Percentiles rank a stretch among this genome's conserved stretches.
phyloP scores from a whole-genome alignment of 2,888 invertebrate genomes.

The Nemotelus nigrinus region DNA sequence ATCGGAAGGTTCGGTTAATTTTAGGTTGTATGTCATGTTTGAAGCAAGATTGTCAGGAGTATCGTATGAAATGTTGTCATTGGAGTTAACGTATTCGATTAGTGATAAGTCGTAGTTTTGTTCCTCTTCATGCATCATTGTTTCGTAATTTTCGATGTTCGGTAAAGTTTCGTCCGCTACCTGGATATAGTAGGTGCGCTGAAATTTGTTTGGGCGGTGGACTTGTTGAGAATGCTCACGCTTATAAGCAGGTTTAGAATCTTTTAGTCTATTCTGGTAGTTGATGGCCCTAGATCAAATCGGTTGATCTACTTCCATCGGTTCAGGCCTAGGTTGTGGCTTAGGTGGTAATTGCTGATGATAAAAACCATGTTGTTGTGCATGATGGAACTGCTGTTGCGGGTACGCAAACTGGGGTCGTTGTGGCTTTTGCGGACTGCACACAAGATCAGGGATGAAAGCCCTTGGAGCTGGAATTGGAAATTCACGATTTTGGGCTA shows the following conservation, averaged over 20 bases:
- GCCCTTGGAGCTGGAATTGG: not conserved
- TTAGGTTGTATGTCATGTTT: too few relatives aligned
- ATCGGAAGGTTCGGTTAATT: too few relatives aligned
- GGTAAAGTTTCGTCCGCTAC: not conserved
- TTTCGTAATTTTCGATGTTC: not conserved
- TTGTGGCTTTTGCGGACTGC: constrained; percentile 3
- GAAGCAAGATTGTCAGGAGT: too few relatives aligned
- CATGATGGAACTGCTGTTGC: constrained; percentile 4
- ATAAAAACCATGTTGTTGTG: not conserved
- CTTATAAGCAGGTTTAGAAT: not conserved
- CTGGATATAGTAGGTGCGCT: not conserved
- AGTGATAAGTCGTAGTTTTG: not conserved
- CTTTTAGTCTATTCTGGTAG: not conserved
- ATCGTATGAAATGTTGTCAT: too few relatives aligned
- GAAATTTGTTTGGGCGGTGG: constrained; percentile 5
- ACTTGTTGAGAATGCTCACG: constrained; percentile 9
- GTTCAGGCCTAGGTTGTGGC: not conserved
- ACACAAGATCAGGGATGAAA: constrained; percentile 3
- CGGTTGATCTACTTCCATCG: not conserved
- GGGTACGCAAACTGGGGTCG: not conserved
- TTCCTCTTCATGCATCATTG: not conserved
- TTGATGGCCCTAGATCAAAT: not conserved
- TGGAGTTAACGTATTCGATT: too few relatives aligned
- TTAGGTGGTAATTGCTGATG: not conserved
- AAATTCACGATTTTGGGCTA: not conserved